These are phyloP conservation scores for Cheumatopsyche charites DNA, from an alignment of 1,140 invertebrate genomes.

Conservation along the genomic window DNA sequence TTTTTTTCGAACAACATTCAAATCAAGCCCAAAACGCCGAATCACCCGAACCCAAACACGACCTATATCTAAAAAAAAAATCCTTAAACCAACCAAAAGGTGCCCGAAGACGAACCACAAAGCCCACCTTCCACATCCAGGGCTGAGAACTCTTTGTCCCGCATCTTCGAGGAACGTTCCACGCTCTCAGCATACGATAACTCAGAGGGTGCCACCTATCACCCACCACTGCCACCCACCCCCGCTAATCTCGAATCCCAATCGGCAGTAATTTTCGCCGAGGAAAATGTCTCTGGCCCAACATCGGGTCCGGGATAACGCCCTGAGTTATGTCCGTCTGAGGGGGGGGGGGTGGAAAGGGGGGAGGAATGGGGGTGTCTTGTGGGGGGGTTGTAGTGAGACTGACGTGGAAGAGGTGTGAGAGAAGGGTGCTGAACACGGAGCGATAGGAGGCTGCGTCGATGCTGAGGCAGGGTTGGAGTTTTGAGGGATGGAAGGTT, in stretches of 20 bases:
- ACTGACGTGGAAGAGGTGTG: background rate
- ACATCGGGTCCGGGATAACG: slow-evolving; percentile 45
- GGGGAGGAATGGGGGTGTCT: background rate
- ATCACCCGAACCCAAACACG: no score
- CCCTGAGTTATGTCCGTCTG: slow-evolving; percentile 48
- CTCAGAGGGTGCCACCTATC: slow-evolving; percentile 31
- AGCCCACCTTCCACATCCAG: slow-evolving; percentile 3
- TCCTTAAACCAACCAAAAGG: background rate
- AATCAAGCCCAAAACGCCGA: no score
- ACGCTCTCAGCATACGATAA: slow-evolving; percentile 48
- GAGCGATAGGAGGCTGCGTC: slow-evolving; percentile 42
- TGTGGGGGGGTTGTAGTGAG: background rate
- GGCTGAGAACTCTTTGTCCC: slow-evolving; percentile 43
- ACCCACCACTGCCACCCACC: background rate
- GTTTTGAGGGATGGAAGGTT: background rate
- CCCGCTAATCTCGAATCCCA: slow-evolving; percentile 48
- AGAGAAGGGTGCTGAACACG: slow-evolving; percentile 34
- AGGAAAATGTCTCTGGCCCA: slow-evolving; percentile 46
- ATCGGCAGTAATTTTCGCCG: slow-evolving; percentile 48
- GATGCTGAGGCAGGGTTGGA: slow-evolving; percentile 41
- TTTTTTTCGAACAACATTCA: no score
- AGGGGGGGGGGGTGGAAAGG: background rate
- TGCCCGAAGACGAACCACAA: background rate
- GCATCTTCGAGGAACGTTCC: slow-evolving; percentile 43
- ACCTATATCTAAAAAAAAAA: no score